Evolutionary conservation across 2,888 invertebrate species (phyloP).

Genomic region (Allacma fusca): DNA sequence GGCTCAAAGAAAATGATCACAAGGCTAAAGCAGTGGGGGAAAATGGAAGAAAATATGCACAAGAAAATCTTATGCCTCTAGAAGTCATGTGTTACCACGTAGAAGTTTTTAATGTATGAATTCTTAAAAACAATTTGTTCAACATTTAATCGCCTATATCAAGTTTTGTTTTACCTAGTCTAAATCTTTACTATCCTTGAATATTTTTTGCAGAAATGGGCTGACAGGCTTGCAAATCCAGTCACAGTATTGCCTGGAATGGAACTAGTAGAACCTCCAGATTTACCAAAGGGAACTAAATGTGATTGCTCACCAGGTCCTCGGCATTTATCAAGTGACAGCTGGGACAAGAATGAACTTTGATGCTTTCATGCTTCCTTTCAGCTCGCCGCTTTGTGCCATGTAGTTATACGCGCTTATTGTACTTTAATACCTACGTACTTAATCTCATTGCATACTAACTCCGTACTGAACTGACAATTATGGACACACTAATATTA

Average conservation of each 20-base stretch:
- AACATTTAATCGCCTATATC: too few relatives aligned
- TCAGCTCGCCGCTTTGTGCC: too few relatives aligned
- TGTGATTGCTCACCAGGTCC: conserved; percentile 52
- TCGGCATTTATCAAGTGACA: conserved; percentile 21
- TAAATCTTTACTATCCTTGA: too few relatives aligned
- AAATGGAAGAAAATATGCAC: conserved; percentile 76
- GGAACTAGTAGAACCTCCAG: conserved; percentile 71
- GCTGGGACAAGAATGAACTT: conserved; percentile 54
- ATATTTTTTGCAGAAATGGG: conserved; percentile 71
- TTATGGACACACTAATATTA: too few relatives aligned
- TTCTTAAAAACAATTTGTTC: conserved; percentile 17
- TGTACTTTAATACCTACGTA: too few relatives aligned
- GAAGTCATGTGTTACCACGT: conserved; percentile 90
- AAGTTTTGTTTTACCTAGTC: too few relatives aligned
- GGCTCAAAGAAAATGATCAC: conserved; percentile 78
- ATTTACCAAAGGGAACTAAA: conserved; percentile 47
- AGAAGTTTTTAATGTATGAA: conserved; percentile 71
- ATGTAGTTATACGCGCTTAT: too few relatives aligned
- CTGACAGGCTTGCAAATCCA: conserved; percentile 71
- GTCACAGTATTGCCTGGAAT: conserved; percentile 70
- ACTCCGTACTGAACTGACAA: too few relatives aligned
- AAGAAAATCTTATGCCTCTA: conserved; percentile 80
- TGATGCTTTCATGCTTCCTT: background rate
- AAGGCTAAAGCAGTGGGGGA: conserved; percentile 73
- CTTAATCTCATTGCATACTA: too few relatives aligned